Evolutionary conservation across 1,140 invertebrate genomes (phyloP), one percentile per base, ranked within the genome.

Genomic region (Drosophila ironensis): DNA sequence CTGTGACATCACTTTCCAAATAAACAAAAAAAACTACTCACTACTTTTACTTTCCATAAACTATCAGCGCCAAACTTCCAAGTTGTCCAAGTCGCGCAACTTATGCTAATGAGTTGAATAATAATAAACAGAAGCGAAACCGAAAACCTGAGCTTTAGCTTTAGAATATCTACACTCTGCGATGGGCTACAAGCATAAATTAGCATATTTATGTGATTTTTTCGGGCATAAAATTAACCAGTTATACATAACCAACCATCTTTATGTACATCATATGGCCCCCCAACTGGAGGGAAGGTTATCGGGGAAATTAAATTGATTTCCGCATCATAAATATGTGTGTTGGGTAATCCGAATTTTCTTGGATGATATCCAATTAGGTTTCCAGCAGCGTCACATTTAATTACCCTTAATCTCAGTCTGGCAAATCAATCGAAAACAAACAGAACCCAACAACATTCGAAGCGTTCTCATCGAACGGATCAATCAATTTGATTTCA

Each of bases 381-480:
- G n/a, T n/a, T n/a, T n/a, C n/a, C n/a, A n/a, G n/a, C n/a, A n/a
- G n/a, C n/a, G n/a, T n/a, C n/a, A n/a, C n/a, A n/a, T n/a, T n/a
- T n/a, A n/a, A n/a, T n/a, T n/a, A n/a, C n/a, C n/a, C n/a, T n/a
- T n/a, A 51, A 51, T 61, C 44, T 64, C 60, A 4, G 16, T 7
- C n/a, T 25, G 8, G n/a, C 59, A 45, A 60, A 67, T 67, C 63
- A 66, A 67, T 67, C 46, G 44, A 60, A 60, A 60, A 14, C 37
- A 59, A 60, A 66, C 47, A 53, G 4, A 35, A 11, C 3, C 19
- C 19, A 37, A 4, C 48, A 41, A 16, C 41, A 41, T 51, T 52
- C 14, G 20, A 52, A n/a, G n/a, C n/a, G n/a, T n/a, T n/a, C n/a
- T n/a, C n/a, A n/a, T 33, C 44, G 19, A 67, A 42, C 20, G 6